Conservation (phyloP, 2,797 vertebrate species). For the Pipistrellus pygmaeus region DNA sequence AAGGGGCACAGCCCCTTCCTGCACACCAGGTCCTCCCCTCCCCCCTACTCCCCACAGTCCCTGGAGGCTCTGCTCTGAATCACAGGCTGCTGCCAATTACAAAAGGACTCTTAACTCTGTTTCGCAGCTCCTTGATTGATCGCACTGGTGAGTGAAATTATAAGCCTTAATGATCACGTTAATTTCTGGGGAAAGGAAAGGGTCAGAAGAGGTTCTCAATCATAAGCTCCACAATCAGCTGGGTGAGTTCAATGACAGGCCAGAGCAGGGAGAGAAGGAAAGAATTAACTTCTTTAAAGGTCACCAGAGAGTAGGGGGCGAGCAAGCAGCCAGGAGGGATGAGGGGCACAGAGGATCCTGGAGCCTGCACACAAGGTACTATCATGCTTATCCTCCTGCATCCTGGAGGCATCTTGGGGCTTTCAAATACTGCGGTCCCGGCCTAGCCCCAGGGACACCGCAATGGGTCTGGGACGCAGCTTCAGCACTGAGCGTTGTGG, state of each 20-base stretch:
- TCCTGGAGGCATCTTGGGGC: neutral
- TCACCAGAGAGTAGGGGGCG: conserved; percentile 55
- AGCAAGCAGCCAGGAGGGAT: neutral
- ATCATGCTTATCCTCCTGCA: neutral
- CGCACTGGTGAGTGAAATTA: conserved; percentile 84
- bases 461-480: neutral
- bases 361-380: neutral
- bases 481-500: neutral
- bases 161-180: conserved; percentile 84
- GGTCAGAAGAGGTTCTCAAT: conserved; percentile 84
- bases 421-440: neutral
- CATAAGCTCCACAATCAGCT: conserved; percentile 80
- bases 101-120: conserved; percentile 83
- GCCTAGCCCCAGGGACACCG: neutral
- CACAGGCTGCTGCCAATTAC: conserved; percentile 81
- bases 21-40: neutral
- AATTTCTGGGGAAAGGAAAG: conserved; percentile 83
- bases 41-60: conserved; percentile 50
- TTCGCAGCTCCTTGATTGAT: conserved; percentile 82
- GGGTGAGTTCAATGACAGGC: conserved; percentile 79
- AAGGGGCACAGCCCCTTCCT: neutral
- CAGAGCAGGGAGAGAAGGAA: conserved; percentile 40
- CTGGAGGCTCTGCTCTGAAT: conserved; percentile 60
- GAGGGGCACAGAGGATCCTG: neutral
- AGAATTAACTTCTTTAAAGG: conserved; percentile 83